Base-by-base conservation (phyloP, 2,113 vertebrate genomes). In the Arvicanthis niloticus region DNA sequence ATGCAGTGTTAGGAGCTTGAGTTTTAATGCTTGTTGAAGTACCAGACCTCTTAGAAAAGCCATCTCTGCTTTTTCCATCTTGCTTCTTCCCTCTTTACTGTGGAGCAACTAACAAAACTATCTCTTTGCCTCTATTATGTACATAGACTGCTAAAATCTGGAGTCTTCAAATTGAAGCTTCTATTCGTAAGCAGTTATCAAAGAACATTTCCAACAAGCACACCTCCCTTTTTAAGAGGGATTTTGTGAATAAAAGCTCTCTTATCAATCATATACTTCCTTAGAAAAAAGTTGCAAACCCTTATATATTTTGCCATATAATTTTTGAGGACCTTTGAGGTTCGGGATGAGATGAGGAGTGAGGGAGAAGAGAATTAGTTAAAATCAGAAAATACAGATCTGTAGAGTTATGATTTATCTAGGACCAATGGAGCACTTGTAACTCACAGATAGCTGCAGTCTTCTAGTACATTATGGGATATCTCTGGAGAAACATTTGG, bases 11-110 rank as follows among this genome's bases (percentile, higher is more conserved):
- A 21, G 60, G 65, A 67, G 16, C 42, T 40, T 11, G 4, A 37
- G 42, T 48, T 96, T 68, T 96, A 88, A 62, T 60, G 29, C 26
- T 94, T 93, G 13, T 75, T 88, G 75, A 89, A 88, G 34, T 34
- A 22, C 80, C 3, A 34, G 19, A 24, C 77, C 45, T 86, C 60
- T 21, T 70, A 88, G 51, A 45, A n/a, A 89, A n/a, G 11, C 72
- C 26, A 72, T 4, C 75, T 75, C 51, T 91, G 8, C 19, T 34
- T 76, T 45, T 8, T 62, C 91, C 34, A 65, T 56, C 31, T 45
- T 29, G 19, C 21, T 10, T 91, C n/a, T 73, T 48, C 31, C 9
- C 0, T 24, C 4, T 13, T 26, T 13, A 21, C 40, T 19, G 4
- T 82, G 42, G 58, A 72, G 21, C 58, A 96, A 58, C 42, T 19